Conservation (phyloP, 2,888 invertebrate genomes). For the Ophion ventricosus region DNA sequence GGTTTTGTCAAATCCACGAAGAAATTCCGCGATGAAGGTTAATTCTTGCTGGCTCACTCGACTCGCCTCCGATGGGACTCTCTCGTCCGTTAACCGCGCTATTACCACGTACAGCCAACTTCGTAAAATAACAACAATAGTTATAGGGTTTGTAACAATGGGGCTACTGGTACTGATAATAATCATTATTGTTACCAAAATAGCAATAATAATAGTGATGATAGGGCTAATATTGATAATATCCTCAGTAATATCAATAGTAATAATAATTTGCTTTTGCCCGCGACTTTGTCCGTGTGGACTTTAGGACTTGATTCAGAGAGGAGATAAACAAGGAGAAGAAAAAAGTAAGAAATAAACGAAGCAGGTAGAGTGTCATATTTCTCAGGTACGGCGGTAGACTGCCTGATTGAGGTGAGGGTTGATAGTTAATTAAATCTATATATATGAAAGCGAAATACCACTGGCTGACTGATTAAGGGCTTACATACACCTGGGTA, state of each 20-base stretch:
- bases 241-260: not conserved
- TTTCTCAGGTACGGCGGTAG: too few species aligned
- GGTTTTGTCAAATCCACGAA: constrained; percentile 91
- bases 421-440: too few species aligned
- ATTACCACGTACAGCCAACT: constrained; percentile 96
- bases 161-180: not conserved
- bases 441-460: too few species aligned
- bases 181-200: not conserved
- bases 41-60: constrained; percentile 95
- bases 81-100: constrained; percentile 92
- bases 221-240: not conserved
- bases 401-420: too few species aligned
- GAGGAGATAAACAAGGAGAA: too few species aligned
- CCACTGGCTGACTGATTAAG: too few species aligned
- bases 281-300: too few species aligned
- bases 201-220: not conserved
- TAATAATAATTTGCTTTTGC: not conserved
- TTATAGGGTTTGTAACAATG: not conserved
- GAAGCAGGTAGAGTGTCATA: too few species aligned
- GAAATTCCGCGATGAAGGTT: constrained; percentile 95
- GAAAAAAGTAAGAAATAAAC: too few species aligned
- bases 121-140: not conserved
- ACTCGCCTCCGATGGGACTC: constrained; percentile 91
- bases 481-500: too few species aligned
- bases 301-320: too few species aligned